Percentiles rank a stretch among this genome's conserved stretches.
phyloP scores from a whole-genome alignment of 2,113 vertebrate genomes.

The Siniperca chuatsi region DNA sequence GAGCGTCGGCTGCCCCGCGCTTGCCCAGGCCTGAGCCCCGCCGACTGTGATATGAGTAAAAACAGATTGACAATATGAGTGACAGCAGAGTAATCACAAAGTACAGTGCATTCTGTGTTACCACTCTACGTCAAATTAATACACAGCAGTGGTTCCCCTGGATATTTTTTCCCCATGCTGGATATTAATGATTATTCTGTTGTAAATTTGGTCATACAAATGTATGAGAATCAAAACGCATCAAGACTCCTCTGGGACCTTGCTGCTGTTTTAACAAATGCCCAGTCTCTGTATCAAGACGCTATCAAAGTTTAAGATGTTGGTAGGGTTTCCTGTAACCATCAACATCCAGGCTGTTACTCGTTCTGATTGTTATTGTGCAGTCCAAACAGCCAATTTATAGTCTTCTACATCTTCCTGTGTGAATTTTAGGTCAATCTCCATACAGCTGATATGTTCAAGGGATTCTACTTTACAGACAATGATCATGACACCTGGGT shows the following conservation, averaged over 20 bases:
- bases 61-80: conserved; percentile 15
- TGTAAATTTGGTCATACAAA: neutral
- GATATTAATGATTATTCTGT: neutral
- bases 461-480: neutral
- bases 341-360: neutral
- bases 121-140: neutral
- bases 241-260: neutral
- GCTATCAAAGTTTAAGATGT: neutral
- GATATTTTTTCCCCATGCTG: neutral
- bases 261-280: neutral
- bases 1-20: conserved; percentile 98
- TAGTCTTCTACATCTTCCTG: too few relatives aligned
- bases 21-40: conserved; percentile 99
- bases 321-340: neutral
- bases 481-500: neutral
- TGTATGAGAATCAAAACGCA: neutral
- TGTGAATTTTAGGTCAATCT: neutral
- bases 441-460: neutral
- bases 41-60: conserved; percentile 85
- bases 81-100: neutral
- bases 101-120: neutral
- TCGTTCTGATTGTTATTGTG: neutral
- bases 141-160: neutral
- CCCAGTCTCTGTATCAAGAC: neutral
- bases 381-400: neutral